Evolutionary conservation across 2,113 vertebrate genomes (phyloP).

Genomic region (Axis porcinus): DNA sequence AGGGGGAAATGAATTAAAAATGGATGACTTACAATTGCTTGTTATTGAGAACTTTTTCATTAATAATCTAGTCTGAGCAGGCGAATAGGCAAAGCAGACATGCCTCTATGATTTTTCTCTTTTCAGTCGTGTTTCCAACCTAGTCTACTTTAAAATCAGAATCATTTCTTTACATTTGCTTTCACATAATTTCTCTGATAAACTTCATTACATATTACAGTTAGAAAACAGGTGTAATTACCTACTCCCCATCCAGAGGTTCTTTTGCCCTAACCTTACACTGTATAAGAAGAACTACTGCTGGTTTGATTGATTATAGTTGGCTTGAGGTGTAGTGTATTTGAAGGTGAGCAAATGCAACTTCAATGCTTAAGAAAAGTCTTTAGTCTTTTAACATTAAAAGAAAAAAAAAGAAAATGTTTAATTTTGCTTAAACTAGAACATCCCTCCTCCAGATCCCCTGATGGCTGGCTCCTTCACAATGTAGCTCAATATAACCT

Average conservation of each 20-base stretch:
- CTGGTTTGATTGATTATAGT: slow-evolving; percentile 85
- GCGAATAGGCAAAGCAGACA: neutral
- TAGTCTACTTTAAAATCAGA: neutral
- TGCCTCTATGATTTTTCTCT: neutral
- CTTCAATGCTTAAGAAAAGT: slow-evolving; percentile 94
- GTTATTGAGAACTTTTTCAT: neutral
- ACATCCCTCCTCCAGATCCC: neutral
- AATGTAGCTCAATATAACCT: neutral
- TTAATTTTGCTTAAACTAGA: neutral
- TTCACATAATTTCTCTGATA: neutral
- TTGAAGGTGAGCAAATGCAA: slow-evolving; percentile 90
- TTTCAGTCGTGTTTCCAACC: neutral
- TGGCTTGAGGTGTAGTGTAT: slow-evolving; percentile 86
- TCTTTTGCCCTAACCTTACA: neutral
- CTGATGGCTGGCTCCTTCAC: neutral
- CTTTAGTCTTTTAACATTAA: slow-evolving; percentile 89
- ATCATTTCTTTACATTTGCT: neutral
- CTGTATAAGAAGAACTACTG: neutral
- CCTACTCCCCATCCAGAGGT: neutral
- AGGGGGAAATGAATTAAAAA: neutral
- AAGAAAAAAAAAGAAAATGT: neutral
- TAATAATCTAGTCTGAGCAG: neutral
- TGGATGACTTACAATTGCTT: neutral
- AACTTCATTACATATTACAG: neutral
- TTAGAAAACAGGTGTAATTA: neutral